phyloP scores from a whole-genome alignment of 2,113 vertebrate species.

The Pterocles burchelli region DNA sequence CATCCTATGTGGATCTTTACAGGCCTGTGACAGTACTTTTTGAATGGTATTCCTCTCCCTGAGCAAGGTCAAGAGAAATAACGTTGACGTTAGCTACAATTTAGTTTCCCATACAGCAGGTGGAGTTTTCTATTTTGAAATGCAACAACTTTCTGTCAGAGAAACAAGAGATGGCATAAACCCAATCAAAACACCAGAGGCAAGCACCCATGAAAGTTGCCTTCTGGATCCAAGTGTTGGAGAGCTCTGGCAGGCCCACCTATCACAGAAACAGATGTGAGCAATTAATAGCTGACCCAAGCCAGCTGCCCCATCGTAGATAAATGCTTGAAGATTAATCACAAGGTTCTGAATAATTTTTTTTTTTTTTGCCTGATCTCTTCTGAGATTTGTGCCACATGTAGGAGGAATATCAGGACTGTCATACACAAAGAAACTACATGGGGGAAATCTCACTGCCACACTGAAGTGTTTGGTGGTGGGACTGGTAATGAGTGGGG shows the following conservation, averaged over 20 bases:
- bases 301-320: not conserved
- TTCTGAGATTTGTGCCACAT: not conserved
- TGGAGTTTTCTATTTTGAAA: conserved; percentile 42
- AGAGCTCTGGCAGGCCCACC: not conserved
- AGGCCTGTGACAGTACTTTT: not conserved
- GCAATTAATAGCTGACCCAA: conserved; percentile 17
- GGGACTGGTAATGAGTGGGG: not conserved
- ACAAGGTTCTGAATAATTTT: not conserved
- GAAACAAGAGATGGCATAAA: not conserved
- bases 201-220: not conserved
- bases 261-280: not conserved
- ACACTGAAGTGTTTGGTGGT: not conserved
- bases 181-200: not conserved
- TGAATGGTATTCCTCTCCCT: not conserved
- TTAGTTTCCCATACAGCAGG: not conserved
- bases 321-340: not conserved
- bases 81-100: not conserved
- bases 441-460: not conserved
- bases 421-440: not conserved
- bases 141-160: not conserved
- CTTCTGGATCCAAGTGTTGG: not conserved
- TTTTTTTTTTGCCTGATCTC: not conserved
- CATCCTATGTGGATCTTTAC: not conserved
- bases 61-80: not conserved
- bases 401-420: not conserved